These are phyloP conservation scores for Condylura cristata DNA, from an alignment of 2,113 vertebrate genomes.

Conservation along the genomic window DNA sequence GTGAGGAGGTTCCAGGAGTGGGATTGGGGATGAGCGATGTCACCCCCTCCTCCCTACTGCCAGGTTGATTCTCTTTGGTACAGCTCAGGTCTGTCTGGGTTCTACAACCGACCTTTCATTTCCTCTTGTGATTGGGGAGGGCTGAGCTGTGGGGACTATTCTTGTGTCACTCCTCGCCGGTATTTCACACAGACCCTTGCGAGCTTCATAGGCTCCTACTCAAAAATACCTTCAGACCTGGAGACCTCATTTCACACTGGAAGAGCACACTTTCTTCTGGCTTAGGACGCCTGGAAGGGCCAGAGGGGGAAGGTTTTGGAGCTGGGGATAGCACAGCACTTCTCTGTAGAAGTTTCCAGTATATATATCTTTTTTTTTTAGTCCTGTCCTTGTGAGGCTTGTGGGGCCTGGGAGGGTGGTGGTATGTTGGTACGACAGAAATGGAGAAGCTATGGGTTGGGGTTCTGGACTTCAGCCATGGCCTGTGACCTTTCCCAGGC, in stretches of 20 bases:
- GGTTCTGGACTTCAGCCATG: neutral
- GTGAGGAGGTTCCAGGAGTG: neutral
- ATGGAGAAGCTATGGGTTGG: neutral
- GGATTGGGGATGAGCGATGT: neutral
- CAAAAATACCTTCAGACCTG: too few species aligned
- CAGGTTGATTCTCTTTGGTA: neutral
- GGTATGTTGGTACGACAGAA: neutral
- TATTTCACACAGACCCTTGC: neutral
- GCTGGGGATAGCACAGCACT: neutral
- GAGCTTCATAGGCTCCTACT: neutral
- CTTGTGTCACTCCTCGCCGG: neutral
- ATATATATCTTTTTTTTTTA: neutral
- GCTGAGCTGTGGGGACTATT: neutral
- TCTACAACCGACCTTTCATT: too few species aligned
- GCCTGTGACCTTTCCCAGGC: neutral
- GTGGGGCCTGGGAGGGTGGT: neutral
- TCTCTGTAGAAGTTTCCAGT: neutral
- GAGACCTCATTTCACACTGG: too few species aligned
- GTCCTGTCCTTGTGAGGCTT: neutral
- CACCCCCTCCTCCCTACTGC: rapidly evolving
- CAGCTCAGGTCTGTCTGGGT: neutral
- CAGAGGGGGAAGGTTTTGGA: neutral
- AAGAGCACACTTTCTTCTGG: neutral
- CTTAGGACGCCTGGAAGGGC: neutral
- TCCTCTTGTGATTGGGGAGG: neutral